phyloP scores from a whole-genome alignment of 2,888 invertebrate genomes.

The Apamea epomidion region DNA sequence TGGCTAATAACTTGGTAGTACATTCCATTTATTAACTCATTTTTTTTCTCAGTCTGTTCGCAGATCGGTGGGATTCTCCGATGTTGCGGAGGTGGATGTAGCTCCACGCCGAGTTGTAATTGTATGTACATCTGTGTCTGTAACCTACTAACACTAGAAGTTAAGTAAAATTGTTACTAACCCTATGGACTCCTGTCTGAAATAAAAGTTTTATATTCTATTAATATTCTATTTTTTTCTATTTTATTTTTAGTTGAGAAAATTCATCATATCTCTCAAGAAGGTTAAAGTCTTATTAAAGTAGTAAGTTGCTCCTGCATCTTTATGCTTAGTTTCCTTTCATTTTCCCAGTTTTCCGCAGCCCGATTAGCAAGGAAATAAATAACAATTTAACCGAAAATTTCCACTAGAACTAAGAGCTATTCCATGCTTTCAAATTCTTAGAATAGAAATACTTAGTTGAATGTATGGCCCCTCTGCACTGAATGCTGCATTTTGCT shows the following conservation, averaged over 20 bases:
- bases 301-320: neutral
- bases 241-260: no score
- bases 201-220: no score
- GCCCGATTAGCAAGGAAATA: slow-evolving; percentile 43
- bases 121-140: no score
- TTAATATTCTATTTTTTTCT: neutral
- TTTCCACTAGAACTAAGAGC: slow-evolving; percentile 46
- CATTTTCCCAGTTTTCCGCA: slow-evolving; percentile 35
- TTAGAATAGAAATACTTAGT: slow-evolving; percentile 38
- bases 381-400: slow-evolving; percentile 45
- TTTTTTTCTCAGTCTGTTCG: no score
- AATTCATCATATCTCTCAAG: neutral
- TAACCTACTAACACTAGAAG: no score
- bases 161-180: no score
- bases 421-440: slow-evolving; percentile 53
- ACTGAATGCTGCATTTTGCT: slow-evolving; percentile 5
- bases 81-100: no score
- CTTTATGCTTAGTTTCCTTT: neutral
- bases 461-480: slow-evolving; percentile 21
- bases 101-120: no score
- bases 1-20: neutral
- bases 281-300: neutral
- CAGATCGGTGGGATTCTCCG: no score
- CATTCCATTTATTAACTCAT: neutral
- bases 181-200: no score